These are phyloP conservation scores for Biston stratarius DNA, from an alignment of 2,888 invertebrate species.

Conservation along the genomic window DNA sequence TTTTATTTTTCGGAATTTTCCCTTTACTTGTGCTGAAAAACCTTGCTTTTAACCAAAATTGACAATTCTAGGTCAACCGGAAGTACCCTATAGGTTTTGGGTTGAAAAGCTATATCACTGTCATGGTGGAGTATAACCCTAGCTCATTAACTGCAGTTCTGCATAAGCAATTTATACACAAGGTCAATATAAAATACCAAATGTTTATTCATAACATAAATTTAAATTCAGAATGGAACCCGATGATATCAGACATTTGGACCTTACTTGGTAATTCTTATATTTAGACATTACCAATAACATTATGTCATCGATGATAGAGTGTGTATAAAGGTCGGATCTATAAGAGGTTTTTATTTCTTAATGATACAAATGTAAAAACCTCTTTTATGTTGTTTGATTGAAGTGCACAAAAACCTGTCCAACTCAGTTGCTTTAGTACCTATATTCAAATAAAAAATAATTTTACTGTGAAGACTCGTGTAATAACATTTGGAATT, in stretches of 20 bases:
- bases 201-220: constrained; percentile 27
- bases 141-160: constrained; percentile 17
- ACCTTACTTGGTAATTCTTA: constrained; percentile 26
- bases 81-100: too few relatives aligned
- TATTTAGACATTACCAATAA: constrained; percentile 31
- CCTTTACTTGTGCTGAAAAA: too few relatives aligned
- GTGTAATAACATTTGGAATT: too few relatives aligned
- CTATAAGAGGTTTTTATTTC: constrained; percentile 12
- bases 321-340: constrained; percentile 23
- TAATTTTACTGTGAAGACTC: background rate
- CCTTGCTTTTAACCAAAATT: too few relatives aligned
- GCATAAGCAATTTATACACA: constrained; percentile 23
- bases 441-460: background rate
- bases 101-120: too few relatives aligned
- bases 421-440: background rate
- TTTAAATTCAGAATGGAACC: constrained; percentile 16
- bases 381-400: constrained; percentile 15
- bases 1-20: too few relatives aligned
- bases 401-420: constrained; percentile 13
- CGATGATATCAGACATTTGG: constrained; percentile 21
- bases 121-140: background rate
- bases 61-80: too few relatives aligned
- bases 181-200: constrained; percentile 16
- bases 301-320: constrained; percentile 33
- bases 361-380: constrained; percentile 12